Evolutionary conservation across 2,113 vertebrate genomes (phyloP), one percentile per base, ranked within the genome.

Genomic region (Ciconia boyciana): DNA sequence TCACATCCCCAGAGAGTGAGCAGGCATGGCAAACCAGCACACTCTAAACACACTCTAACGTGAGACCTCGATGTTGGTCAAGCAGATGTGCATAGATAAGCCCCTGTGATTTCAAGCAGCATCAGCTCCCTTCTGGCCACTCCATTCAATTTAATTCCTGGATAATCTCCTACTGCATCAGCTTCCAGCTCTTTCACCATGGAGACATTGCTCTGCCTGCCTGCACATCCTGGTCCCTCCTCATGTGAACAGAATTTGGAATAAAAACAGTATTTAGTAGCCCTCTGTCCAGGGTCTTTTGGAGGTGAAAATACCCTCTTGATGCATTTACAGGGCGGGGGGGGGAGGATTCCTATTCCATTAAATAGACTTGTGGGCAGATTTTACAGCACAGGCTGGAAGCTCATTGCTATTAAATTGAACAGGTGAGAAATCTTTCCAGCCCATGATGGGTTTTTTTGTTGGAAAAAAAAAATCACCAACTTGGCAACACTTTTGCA

Each of bases 21-120:
- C 58, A 26, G 61, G 6, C 25, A 65, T 1, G 7, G 44, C 28
- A 62, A 91, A 51, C 21, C 70, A 36, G 32, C 16, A 39, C 3
- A 6, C 64, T 43, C 36, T 1, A 26, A 3, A 29, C 16, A 39
- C 3, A 6, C 64, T 43, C 36, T 1, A 26, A 3, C 3, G 2
- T 1, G 29, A 77, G 43, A 54, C 6, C 51, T 74, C 2, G 0
- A 4, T 1, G 24, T 10, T 41, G 82, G 28, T 43, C 48, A 17
- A 20, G 34, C 88, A 85, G 87, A 19, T 0, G 1, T 2, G 31
- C 29, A 4, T 13, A n/a, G 80, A 34, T 68, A 39, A 87, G 41
- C 10, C 46, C 36, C 52, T 12, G 39, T 9, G 58, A 29, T 69
- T 92, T n/a, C 57, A 54, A 71, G 66, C 52, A 75, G 52, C 66